These are phyloP conservation scores for Steromphala cineraria DNA, from an alignment of 2,888 invertebrate species.

Conservation along the genomic window DNA sequence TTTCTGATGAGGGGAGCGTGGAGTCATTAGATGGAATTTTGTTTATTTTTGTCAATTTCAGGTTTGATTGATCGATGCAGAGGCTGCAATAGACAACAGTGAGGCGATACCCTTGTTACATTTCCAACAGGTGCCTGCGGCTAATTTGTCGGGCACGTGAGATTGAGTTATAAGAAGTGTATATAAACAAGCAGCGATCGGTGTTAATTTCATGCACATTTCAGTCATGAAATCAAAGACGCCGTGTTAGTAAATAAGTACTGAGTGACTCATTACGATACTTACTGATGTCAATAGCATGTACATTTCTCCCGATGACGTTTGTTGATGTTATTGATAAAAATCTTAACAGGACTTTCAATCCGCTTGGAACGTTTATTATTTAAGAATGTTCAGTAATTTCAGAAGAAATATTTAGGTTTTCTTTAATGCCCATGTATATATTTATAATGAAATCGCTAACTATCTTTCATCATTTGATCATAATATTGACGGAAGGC, in stretches of 20 bases:
- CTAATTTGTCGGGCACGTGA: not conserved
- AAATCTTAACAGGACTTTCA: too few relatives aligned
- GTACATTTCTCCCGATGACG: not conserved
- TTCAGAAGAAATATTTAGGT: too few relatives aligned
- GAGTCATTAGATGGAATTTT: not conserved
- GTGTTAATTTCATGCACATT: constrained; percentile 8
- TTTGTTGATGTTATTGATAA: too few relatives aligned
- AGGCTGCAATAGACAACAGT: not conserved
- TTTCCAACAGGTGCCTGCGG: not conserved
- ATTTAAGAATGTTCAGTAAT: too few relatives aligned
- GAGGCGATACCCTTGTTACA: not conserved
- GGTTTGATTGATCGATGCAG: not conserved
- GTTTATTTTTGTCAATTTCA: not conserved
- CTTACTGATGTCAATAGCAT: not conserved
- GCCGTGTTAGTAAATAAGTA: constrained; percentile 5
- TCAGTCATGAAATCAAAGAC: not conserved
- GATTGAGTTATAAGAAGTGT: not conserved
- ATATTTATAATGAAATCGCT: too few relatives aligned
- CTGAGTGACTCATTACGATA: not conserved
- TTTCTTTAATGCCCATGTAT: too few relatives aligned
- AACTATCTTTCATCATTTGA: too few relatives aligned
- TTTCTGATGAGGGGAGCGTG: not conserved
- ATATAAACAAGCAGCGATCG: not conserved
- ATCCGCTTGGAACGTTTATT: too few relatives aligned
- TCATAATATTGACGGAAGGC: too few relatives aligned